phyloP scores from a whole-genome alignment of 2,888 invertebrate species.

The Kryphioiulus occultus region DNA sequence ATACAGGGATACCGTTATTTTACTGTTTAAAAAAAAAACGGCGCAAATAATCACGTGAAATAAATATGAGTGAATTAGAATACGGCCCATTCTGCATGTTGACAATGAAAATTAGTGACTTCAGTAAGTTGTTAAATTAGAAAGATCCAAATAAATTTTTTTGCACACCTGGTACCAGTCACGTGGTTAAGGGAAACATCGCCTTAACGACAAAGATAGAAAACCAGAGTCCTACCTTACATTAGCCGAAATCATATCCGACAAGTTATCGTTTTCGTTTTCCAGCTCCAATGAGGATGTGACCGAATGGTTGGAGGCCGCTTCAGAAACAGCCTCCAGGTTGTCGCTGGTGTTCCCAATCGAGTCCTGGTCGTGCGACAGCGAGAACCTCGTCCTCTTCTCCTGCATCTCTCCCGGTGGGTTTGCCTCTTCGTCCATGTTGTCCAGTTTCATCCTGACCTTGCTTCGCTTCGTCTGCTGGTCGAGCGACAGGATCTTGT shows the following conservation, averaged over 20 bases:
- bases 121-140: too few relatives aligned
- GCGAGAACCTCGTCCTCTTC: slow-evolving; percentile 73
- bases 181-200: too few relatives aligned
- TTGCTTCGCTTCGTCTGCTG: slow-evolving; percentile 60
- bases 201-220: too few relatives aligned
- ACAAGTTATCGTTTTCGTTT: slow-evolving; percentile 83
- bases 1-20: too few relatives aligned
- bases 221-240: slow-evolving; percentile 64
- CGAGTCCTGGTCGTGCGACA: slow-evolving; percentile 89
- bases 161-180: too few relatives aligned
- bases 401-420: slow-evolving; percentile 58
- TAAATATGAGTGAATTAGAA: too few relatives aligned
- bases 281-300: slow-evolving; percentile 86
- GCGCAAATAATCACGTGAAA: too few relatives aligned
- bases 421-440: slow-evolving; percentile 56
- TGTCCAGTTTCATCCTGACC: slow-evolving; percentile 57
- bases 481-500: slow-evolving; percentile 65
- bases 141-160: too few relatives aligned
- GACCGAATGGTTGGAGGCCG: slow-evolving; percentile 93
- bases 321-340: slow-evolving; percentile 93
- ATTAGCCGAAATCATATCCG: slow-evolving; percentile 97
- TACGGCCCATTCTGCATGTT: too few relatives aligned
- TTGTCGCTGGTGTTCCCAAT: slow-evolving; percentile 85
- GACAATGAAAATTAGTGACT: too few relatives aligned
- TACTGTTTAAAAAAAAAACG: too few relatives aligned